Base-by-base conservation (phyloP, 1,140 invertebrate genomes). In the Drosophila subpulchrella region DNA sequence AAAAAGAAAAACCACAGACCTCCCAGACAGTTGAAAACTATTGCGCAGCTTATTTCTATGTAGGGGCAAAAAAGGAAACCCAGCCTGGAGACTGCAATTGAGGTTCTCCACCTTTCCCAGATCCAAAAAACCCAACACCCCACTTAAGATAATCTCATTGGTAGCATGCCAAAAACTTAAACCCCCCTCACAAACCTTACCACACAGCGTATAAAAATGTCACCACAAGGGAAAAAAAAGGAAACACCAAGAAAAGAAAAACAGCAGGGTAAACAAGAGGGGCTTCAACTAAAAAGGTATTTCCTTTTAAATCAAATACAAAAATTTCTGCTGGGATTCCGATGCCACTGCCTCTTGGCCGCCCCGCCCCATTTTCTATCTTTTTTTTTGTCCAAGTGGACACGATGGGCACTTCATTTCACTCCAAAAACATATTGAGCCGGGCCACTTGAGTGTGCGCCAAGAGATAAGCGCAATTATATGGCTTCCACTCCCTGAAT, bases 71-170 rank as follows among this genome's bases (percentile, higher is more conserved):
- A 63, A 47, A 39, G 30, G 24, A 46, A 36, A 48, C 41, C 12
- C 17, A 42, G 55, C 61, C 82, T 53, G 46, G 61, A 62, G 65
- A 62, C 65, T 86, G 58, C 72, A 84, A 75, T 74, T 59, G 76
- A 60, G 76, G 50, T 20, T 39, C 51, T 20, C 41, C 59, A 30
- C 42, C 17, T 30, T 24, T 36, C 20, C 36, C 12, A 27, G 20
- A 17, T 17, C 36, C 60, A 46, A 62, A 62, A 70, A 75, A 78
- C 78, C 32, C 32, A 60, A 70, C 76, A 88, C 68, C 71, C 75
- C 82, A 86, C 84, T 86, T 86, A 88, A 88, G 83, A 88, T 86
- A 86, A 86, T 86, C 82, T 88, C 71, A 88, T 86, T 86, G 82
- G 82, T 79, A 59, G 79, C 47, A 72, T 82, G 82, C 82, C 82